Evolutionary conservation across 2,797 vertebrate genomes (phyloP), one percentile per base, ranked within the genome.

Genomic region (Sebastes matsubarae): DNA sequence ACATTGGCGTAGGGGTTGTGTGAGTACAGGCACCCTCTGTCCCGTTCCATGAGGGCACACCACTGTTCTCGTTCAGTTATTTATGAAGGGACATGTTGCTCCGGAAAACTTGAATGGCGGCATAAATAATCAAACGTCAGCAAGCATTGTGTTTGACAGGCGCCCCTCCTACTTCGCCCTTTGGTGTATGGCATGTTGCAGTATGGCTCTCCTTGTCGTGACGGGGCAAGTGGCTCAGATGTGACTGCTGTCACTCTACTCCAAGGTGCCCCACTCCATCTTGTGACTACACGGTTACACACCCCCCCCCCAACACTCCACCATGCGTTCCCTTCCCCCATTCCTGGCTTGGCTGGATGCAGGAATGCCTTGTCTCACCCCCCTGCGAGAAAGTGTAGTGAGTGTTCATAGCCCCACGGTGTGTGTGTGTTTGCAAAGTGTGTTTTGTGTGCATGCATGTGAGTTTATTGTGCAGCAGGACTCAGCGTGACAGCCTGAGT

Each of bases 21-120:
- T 50, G 76, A 90, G 90, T 75, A 85, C 82, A 91, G 78, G 79
- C 85, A 24, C 76, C 83, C 82, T 89, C 77, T 89, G 90, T 92
- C 82, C 83, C 3, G 32, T 72, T 84, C 69, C 30, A 58, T 73
- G 82, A 82, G 88, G 82, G 29, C 84, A 81, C 80, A 22, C 65
- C 72, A 18, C 54, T 84, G 81, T 86, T 83, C 75, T 72, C 42
- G 55, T 57, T 91, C 71, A 78, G 64, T 88, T 90, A 89, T 90
- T 91, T 85, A 89, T 87, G 78, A 88, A 85, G 67, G 79, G 68
- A 83, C 87, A 72, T 59, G 77, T 83, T 72, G 80, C 84, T 85
- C 71, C 2, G 50, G 78, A 82, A 88, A 88, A 84, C 85, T 34
- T 83, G 81, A 91, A 90, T 84, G 88, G 82, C 14, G 9, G 72